These are phyloP conservation scores for Eulithis prunata DNA, from an alignment of 2,888 invertebrate species.

Conservation along the genomic window DNA sequence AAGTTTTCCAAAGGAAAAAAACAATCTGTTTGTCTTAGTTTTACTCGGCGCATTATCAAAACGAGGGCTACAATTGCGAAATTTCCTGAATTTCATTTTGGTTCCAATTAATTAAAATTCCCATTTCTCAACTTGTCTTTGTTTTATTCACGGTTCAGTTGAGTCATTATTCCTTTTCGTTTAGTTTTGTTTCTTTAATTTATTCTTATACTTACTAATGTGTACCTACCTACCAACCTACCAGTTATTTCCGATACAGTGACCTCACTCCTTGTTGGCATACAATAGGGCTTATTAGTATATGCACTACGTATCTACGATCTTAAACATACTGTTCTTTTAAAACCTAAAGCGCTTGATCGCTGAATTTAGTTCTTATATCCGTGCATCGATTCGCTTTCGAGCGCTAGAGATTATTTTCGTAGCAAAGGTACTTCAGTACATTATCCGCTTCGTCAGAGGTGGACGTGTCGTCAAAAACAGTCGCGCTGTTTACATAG, in stretches of 20 bases:
- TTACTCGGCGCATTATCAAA: neutral
- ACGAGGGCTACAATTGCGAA: conserved; percentile 1
- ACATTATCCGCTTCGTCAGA: conserved; percentile 63
- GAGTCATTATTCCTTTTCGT: conserved; percentile 15
- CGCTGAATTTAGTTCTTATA: conserved; percentile 38
- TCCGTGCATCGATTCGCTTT: conserved; percentile 40
- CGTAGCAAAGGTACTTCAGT: conserved; percentile 57
- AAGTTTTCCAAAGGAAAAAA: neutral
- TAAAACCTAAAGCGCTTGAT: conserved; percentile 48
- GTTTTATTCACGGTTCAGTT: conserved; percentile 11
- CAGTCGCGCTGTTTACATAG: conserved; percentile 56
- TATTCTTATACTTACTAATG: conserved; percentile 3
- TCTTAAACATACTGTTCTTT: conserved; percentile 40
- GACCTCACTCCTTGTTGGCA: conserved; percentile 29
- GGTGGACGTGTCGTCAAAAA: conserved; percentile 58
- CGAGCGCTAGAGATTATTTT: conserved; percentile 57
- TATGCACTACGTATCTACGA: conserved; percentile 17
- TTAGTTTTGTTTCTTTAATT: conserved; percentile 10
- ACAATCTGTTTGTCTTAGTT: neutral
- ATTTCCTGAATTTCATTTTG: conserved; percentile 12
- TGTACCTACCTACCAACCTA: conserved; percentile 1
- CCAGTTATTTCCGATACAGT: conserved; percentile 20
- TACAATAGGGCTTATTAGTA: conserved; percentile 17
- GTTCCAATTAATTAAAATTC: conserved; percentile 7
- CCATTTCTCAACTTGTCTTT: conserved; percentile 15